Percentiles rank a stretch among this genome's conserved stretches.
Conservation (phyloP, 2,797 vertebrate genomes). For the Trachops cirrhosus region DNA sequence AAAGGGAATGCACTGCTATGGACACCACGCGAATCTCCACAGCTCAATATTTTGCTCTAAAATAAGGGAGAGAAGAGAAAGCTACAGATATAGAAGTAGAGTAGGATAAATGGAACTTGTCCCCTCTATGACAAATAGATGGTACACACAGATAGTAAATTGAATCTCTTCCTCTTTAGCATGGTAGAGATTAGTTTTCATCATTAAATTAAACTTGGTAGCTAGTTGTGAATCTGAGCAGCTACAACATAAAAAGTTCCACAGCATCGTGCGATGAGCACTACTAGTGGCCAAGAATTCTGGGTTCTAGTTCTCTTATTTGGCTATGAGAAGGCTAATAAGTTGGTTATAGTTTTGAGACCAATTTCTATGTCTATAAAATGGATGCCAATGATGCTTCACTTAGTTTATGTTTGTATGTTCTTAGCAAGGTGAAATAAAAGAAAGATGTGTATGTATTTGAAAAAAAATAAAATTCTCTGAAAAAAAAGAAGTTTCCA, state of each 20-base stretch:
- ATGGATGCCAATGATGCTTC: neutral
- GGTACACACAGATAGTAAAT: neutral
- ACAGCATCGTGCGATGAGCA: neutral
- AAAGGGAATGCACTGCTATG: neutral
- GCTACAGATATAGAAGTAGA: neutral
- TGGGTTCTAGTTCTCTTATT: neutral
- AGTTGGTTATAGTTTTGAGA: neutral
- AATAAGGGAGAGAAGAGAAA: neutral
- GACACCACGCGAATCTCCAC: neutral
- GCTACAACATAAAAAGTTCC: neutral
- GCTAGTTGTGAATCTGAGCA: neutral
- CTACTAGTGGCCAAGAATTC: neutral
- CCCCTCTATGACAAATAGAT: neutral
- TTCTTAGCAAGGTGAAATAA: neutral
- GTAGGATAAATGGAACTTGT: neutral
- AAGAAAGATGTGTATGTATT: neutral
- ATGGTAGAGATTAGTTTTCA: neutral
- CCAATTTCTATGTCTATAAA: neutral
- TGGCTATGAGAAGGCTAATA: neutral
- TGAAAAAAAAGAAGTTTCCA: slow-evolving; percentile 12
- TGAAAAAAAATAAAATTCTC: slow-evolving; percentile 19
- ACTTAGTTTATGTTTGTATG: neutral
- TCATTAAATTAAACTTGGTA: slow-evolving; percentile 17
- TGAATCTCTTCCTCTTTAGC: neutral
- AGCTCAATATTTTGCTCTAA: neutral